phyloP scores from a whole-genome alignment of 35 echinoderm and acorn worm species.

The Hemicentrotus pulcherrimus region DNA sequence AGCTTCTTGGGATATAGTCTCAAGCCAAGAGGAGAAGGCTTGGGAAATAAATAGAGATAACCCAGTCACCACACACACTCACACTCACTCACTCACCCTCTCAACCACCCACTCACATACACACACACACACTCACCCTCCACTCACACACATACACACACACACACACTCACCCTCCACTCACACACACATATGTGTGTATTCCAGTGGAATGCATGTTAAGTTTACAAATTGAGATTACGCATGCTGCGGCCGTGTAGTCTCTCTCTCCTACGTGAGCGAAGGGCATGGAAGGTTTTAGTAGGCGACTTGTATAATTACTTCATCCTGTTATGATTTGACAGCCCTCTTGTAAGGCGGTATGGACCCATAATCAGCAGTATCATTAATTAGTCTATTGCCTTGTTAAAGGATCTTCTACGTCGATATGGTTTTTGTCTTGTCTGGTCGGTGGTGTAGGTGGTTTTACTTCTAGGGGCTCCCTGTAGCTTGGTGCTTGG shows the following conservation, averaged over 20 bases:
- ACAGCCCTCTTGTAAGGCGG: constrained; percentile 12
- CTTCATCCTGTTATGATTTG: constrained; percentile 13
- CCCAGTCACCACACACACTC: not conserved
- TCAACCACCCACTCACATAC: too few relatives aligned
- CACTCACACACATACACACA: too few relatives aligned
- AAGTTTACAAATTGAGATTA: too few relatives aligned
- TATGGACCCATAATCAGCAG: constrained; percentile 38
- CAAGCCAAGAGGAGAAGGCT: not conserved
- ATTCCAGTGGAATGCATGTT: not conserved
- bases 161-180: too few relatives aligned
- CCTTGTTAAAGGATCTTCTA: constrained; percentile 41
- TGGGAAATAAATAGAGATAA: not conserved
- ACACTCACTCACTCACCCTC: not conserved
- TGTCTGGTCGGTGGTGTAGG: not conserved
- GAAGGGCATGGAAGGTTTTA: not conserved
- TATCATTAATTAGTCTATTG: constrained; percentile 51
- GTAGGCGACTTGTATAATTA: constrained; percentile 7
- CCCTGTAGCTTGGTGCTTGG: not conserved
- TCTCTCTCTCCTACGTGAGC: not conserved
- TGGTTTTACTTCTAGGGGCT: not conserved
- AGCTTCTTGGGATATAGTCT: too few relatives aligned
- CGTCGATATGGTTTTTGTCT: not conserved
- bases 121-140: too few relatives aligned
- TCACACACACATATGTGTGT: not conserved
- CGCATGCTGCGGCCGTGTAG: too few relatives aligned